Evolutionary conservation across 2,797 vertebrate species (phyloP), one percentile per base, ranked within the genome.

Genomic region (Ptychadena robeensis): DNA sequence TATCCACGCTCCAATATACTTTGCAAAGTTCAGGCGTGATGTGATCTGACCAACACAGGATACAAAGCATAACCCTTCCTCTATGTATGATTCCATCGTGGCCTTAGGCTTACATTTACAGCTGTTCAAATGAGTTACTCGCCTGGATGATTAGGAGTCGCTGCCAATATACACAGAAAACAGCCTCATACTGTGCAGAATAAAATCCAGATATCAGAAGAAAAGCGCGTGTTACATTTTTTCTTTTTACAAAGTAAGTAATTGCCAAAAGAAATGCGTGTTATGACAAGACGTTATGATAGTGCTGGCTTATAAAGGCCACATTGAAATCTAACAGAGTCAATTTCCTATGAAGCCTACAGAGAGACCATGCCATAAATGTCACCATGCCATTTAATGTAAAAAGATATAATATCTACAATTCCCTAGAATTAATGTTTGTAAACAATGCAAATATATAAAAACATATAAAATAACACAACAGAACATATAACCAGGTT

Each of bases 51-150:
- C 22, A 48, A 38, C 18, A 22, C 65, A 75, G 66, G 44, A 64
- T 48, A 57, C 4, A 44, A 25, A 67, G 22, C 57, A 57, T 31
- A 80, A 69, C 72, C 78, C 9, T 66, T 81, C 78, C 78, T 63
- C 68, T 8, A 22, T 71, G 83, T 66, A 80, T 11, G 59, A 66
- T 71, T 70, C 72, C 71, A 71, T 70, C 48, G 31, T 18, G 48
- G 83, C 83, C 77, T n/a, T 53, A 71, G 72, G 78, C 78, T n/a
- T 7, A 76, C 40, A 76, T 57, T 65, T 80, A 85, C 78, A 85
- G 83, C 83, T 85, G 83, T 81, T 81, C 72, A 85, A 44, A 76
- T 71, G 66, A 76, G 73, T 74, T 37, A 40, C 40, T 38, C 53
- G 77, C 61, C 71, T 57, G 71, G 34, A 65, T 64, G 71, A 85